Percentiles rank a stretch among this genome's conserved stretches.
phyloP scores from a whole-genome alignment of 2,888 invertebrate genomes.

The Eupithecia subumbrata region DNA sequence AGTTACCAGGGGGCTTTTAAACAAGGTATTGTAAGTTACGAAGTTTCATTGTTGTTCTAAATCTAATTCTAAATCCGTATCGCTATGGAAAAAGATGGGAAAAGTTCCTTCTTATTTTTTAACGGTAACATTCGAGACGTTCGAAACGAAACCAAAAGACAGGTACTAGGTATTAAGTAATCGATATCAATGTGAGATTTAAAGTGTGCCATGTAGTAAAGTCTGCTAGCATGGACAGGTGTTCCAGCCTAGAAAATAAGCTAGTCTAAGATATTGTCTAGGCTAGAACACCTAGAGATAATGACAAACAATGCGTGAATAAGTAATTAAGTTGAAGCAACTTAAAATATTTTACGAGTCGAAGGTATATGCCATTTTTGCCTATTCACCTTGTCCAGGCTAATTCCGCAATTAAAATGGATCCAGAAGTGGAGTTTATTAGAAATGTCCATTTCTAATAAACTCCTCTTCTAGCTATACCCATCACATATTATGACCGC shows the following conservation, averaged over 20 bases:
- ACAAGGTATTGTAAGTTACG: not conserved
- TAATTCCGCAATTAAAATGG: too few species aligned
- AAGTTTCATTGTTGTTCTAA: not conserved
- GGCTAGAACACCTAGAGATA: not conserved
- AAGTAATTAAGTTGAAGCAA: not conserved
- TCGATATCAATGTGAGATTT: too few species aligned
- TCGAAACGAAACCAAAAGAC: not conserved
- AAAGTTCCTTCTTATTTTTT: not conserved
- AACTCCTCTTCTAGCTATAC: too few species aligned
- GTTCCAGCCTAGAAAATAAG: too few species aligned
- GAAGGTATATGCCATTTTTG: too few species aligned
- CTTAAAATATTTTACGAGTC: not conserved
- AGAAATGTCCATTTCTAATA: too few species aligned
- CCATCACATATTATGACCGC: too few species aligned
- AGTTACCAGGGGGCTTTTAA: slow-evolving; percentile 1
- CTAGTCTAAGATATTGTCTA: not conserved
- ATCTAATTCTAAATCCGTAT: not conserved
- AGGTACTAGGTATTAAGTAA: too few species aligned
- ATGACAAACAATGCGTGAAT: not conserved
- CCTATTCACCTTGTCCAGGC: too few species aligned
- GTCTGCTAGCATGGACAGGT: too few species aligned
- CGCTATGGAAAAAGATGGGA: not conserved
- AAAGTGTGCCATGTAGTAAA: too few species aligned
- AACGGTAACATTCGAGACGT: not conserved
- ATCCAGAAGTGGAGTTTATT: too few species aligned